A percentile compares a stretch with the other conserved stretches of the same genome.
These are phyloP conservation scores for Xestia rhomboidea DNA, from an alignment of 2,888 invertebrate genomes.

Conservation along the genomic window DNA sequence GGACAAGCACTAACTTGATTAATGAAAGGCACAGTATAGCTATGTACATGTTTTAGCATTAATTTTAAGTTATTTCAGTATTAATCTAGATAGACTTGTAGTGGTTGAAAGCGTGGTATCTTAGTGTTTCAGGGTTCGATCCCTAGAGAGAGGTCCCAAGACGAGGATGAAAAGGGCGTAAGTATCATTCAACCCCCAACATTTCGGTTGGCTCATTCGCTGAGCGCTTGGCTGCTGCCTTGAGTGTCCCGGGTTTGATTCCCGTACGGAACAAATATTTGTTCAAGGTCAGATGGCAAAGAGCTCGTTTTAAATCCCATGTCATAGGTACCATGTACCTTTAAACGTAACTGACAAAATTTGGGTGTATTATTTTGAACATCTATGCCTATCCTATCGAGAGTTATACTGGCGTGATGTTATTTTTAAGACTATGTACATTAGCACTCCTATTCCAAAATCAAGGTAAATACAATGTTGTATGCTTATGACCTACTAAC, in stretches of 20 bases:
- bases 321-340: no score
- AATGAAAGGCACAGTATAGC: background rate
- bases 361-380: no score
- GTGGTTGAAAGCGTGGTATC: background rate
- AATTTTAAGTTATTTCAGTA: conserved; percentile 11
- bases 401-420: no score
- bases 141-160: background rate
- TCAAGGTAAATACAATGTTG: background rate
- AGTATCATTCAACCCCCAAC: no score
- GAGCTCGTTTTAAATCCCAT: no score
- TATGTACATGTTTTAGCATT: background rate
- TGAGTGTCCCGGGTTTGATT: no score
- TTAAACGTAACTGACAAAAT: no score
- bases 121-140: background rate
- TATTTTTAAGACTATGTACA: background rate
- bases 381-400: no score
- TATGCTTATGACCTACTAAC: background rate
- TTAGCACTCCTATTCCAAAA: background rate
- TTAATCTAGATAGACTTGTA: background rate
- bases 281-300: no score
- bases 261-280: no score
- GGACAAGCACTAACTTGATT: conserved; percentile 5
- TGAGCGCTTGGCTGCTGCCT: no score
- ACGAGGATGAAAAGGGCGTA: background rate
- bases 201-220: no score